phyloP scores from a whole-genome alignment of 2,888 invertebrate species.

The Clitarchus hookeri region DNA sequence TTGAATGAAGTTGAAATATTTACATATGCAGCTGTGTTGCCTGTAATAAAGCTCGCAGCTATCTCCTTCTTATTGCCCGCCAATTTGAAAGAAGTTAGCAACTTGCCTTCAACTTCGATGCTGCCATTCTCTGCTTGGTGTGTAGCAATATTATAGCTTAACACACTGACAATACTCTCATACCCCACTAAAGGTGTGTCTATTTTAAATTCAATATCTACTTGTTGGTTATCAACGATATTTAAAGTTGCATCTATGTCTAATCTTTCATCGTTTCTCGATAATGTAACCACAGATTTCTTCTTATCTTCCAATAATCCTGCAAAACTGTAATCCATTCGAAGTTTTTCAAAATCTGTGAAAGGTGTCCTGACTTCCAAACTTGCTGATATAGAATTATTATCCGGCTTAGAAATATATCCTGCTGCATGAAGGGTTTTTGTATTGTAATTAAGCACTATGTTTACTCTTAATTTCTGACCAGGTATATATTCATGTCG shows the following conservation, averaged over 20 bases:
- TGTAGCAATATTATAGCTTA: neutral
- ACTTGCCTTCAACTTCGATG: neutral
- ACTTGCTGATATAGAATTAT: neutral
- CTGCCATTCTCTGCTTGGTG: neutral
- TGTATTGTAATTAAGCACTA: slow-evolving; percentile 21
- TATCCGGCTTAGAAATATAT: neutral
- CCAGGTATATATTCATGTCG: neutral
- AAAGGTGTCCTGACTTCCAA: slow-evolving; percentile 16
- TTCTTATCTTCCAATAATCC: neutral
- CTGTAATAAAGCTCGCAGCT: neutral
- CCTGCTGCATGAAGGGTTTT: slow-evolving; percentile 19
- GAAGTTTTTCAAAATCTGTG: neutral
- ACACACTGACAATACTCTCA: neutral
- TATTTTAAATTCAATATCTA: neutral
- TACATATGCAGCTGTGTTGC: neutral
- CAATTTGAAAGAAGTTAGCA: neutral
- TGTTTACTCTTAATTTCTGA: neutral
- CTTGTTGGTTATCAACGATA: neutral
- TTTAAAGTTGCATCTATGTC: neutral
- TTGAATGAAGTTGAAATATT: slow-evolving; percentile 27
- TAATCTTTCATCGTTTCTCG: slow-evolving; percentile 5
- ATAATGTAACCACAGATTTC: neutral
- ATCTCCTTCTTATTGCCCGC: neutral
- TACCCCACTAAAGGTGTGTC: slow-evolving; percentile 27
- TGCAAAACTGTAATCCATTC: slow-evolving; percentile 3